Evolutionary conservation across 2,113 vertebrate genomes (phyloP), one percentile per base, ranked within the genome.

Genomic region (Oryzias melastigma): DNA sequence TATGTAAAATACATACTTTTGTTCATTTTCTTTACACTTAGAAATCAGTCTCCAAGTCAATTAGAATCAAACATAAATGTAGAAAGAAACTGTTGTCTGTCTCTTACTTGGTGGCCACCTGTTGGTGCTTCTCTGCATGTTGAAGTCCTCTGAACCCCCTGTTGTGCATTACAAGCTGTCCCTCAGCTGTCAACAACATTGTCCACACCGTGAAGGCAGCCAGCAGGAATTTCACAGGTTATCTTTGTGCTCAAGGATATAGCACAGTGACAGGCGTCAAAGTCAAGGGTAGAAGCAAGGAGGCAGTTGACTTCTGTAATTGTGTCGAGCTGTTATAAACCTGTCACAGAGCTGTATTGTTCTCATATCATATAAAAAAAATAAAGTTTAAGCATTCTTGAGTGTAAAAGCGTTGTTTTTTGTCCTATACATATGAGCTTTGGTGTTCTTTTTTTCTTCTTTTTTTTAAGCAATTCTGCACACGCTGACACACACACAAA

Each of bases 161-260:
- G 16, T 12, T 18, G 12, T 84, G 81, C 59, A 68, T 84, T 75
- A 84, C 19, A 59, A 13, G 17, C 58, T 18, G 50, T 50, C 46
- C 58, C 7, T 51, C 49, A 52, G 43, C 60, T 62, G 60, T 69
- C 63, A 48, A 29, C n/a, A 24, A 62, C 75, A 71, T 62, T 6
- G 49, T 44, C 35, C 41, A 5, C 0, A 6, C 24, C 1, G 12
- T 45, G 48, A 76, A 79, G 58, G 61, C 54, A 69, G 71, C 71
- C 63, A 58, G 40, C 52, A 41, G 53, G 71, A 85, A 83, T 85
- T 83, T 85, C 77, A 83, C 80, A 81, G 60, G 75, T 71, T 83
- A 85, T 85, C 70, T 85, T 83, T 83, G 52, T 71, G 44, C 52
- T 54, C 60, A 77, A 79, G 70, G 66, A 76, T 56, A 50, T 41